A percentile compares a stretch with the other conserved stretches of the same genome.
phyloP scores from a whole-genome alignment of 2,888 invertebrate genomes.

The Caenorhabditis angaria region DNA sequence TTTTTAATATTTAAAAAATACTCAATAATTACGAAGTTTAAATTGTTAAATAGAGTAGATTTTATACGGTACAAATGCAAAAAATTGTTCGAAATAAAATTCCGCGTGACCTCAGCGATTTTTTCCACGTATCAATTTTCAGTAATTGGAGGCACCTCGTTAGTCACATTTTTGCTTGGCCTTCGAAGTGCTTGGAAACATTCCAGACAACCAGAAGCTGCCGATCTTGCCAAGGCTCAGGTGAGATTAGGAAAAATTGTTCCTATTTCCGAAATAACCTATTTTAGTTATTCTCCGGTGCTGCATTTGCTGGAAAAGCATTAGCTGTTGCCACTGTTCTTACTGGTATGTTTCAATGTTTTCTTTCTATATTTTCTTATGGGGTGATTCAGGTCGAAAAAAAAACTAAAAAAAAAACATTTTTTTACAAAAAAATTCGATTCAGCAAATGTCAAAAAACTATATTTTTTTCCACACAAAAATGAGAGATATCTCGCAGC shows the following conservation, averaged over 20 bases:
- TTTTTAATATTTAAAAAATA: not conserved
- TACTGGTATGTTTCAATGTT: slow-evolving; percentile 52
- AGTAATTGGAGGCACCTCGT: slow-evolving; percentile 56
- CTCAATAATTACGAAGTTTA: not conserved
- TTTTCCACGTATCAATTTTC: slow-evolving; percentile 13
- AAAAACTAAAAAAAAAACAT: too few species aligned
- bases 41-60: not conserved
- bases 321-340: slow-evolving; percentile 67
- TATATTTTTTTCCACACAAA: too few species aligned
- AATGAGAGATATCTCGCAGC: too few species aligned
- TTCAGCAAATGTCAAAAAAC: too few species aligned
- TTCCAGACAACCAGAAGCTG: slow-evolving; percentile 53
- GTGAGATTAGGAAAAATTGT: not conserved
- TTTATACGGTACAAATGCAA: too few species aligned
- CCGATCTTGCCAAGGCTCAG: slow-evolving; percentile 50
- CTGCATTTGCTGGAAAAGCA: slow-evolving; percentile 67
- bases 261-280: not conserved
- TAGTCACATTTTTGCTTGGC: slow-evolving; percentile 46
- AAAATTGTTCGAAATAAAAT: too few species aligned
- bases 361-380: too few species aligned
- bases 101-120: not conserved
- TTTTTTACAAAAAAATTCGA: not conserved
- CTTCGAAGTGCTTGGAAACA: slow-evolving; percentile 57
- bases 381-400: too few species aligned
- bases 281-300: slow-evolving; percentile 51